Evolutionary conservation across 2,113 vertebrate species (phyloP), one percentile per base, ranked within the genome.

Genomic region (Dipodomys spectabilis): DNA sequence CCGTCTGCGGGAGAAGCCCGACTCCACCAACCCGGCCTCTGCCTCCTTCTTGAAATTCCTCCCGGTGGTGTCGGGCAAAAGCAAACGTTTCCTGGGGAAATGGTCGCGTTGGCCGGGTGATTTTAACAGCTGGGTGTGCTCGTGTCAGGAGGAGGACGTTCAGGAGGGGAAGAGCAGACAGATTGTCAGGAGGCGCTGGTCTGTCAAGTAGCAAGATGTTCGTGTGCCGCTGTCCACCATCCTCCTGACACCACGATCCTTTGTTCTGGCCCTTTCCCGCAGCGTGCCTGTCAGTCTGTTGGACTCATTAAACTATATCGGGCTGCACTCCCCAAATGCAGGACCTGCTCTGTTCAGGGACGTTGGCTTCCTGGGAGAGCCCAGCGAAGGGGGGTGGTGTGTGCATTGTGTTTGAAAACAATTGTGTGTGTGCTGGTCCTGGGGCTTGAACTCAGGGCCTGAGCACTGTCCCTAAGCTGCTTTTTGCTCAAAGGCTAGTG

Each of bases 181-280:
- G 93, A 74, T 27, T 71, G 95, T 96, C 94, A 91, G 92, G 95
- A 94, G 95, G 95, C 96, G 95, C 91, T 97, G 97, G 90, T 95
- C 96, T 93, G 90, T 95, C 92, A 82, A 94, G 91, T 95, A 94
- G 90, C 93, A 95, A 95, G 97, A 96, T n/a, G 92, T 95, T 87
- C 92, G 79, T 97, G 95, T 96, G 95, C 96, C 97, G 79, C 92
- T 92, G 95, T 73, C 94, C 78, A 82, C 95, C 68, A 94, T 73
- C 94, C 78, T 81, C 95, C 68, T 75, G 92, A 93, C 95, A 95
- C 65, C 71, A 35, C 35, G 78, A 90, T 91, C 95, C 94, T 93
- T 57, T 92, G 92, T 92, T 67, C 89, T 90, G 91, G 72, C 71
- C 75, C 71, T 91, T 35, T 49, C 65, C 27, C 44, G 12, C 1